Evolutionary conservation across 2,113 vertebrate genomes (phyloP).

Genomic region (Podarcis muralis): DNA sequence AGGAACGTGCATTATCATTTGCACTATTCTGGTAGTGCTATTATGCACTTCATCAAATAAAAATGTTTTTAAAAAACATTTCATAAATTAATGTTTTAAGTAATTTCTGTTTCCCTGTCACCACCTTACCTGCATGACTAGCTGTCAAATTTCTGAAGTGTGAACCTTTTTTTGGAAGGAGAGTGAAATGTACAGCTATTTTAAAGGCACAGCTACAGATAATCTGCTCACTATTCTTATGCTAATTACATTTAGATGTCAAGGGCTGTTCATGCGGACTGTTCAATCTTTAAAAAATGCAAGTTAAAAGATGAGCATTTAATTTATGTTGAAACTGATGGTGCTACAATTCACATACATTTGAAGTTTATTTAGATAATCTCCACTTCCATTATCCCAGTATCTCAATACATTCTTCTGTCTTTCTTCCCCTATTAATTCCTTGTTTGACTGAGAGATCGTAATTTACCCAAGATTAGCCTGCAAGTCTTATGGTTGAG

Average conservation of each 20-base stretch:
- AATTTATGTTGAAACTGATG: background rate
- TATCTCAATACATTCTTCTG: background rate
- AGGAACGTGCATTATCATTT: background rate
- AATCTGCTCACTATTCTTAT: background rate
- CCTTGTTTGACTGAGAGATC: background rate
- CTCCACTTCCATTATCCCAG: background rate
- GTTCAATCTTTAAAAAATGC: background rate
- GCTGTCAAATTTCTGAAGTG: background rate
- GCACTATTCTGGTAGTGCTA: background rate
- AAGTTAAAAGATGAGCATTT: background rate
- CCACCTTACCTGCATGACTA: slow-evolving; percentile 15
- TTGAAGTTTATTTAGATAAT: background rate
- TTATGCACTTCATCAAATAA: background rate
- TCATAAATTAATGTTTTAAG: background rate
- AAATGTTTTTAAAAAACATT: background rate
- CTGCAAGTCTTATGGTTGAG: background rate
- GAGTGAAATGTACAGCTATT: accelerated
- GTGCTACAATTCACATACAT: background rate
- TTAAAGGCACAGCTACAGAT: slow-evolving; percentile 6
- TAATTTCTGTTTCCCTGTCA: background rate
- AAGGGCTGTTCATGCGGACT: background rate
- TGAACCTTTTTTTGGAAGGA: background rate
- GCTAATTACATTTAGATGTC: background rate
- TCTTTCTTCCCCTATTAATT: background rate
- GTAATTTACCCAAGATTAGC: background rate